Evolutionary conservation across 2,888 invertebrate genomes (phyloP), one percentile per base, ranked within the genome.

Genomic region (Icerya purchasi): DNA sequence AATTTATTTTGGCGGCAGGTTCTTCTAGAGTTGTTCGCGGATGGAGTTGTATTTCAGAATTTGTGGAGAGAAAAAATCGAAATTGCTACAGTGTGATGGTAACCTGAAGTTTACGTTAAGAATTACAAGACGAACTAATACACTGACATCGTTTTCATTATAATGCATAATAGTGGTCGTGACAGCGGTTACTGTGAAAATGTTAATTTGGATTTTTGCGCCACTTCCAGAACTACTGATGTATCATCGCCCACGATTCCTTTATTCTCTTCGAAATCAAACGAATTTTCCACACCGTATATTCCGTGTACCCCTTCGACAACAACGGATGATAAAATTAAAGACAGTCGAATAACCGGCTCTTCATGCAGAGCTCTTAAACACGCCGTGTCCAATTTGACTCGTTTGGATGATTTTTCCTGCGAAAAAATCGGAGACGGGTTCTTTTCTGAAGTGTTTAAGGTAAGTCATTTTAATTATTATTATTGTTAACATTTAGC

Each of bases 361-460:
- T 78, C 83, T 22, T 91, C 92, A 2, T 94, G 90, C 72, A 84
- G 86, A 67, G 94, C 94, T 52, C 76, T 94, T 58, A 81, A 85
- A 69, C 87, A 89, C 67, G 93, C 94, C 55, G 91, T 94, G 60
- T 86, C 91, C 56, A 86, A 88, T 53, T 77, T 96, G 58, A 88
- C 91, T 71, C 82, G 92, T 53, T 81, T 92, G 66, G 93, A 94
- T 74, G 94, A 96, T 77, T 94, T 96, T 74, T 78, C 82, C 66
- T 80, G 85, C 71, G 92, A 92, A 74, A 88, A 88, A 74, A 88
- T 96, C 68, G 96, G 94, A 55, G 78, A 84, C 57, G 96, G 96
- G 64, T 96, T 96, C 76, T 96, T 94, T 77, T 94, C 94, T 2
- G 91, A 93, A 76, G 94, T 96, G 63, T 94, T 87, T 75, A 94